These are phyloP conservation scores for Dusona sp. DNA, from an alignment of 2,888 invertebrate species.

Conservation along the genomic window DNA sequence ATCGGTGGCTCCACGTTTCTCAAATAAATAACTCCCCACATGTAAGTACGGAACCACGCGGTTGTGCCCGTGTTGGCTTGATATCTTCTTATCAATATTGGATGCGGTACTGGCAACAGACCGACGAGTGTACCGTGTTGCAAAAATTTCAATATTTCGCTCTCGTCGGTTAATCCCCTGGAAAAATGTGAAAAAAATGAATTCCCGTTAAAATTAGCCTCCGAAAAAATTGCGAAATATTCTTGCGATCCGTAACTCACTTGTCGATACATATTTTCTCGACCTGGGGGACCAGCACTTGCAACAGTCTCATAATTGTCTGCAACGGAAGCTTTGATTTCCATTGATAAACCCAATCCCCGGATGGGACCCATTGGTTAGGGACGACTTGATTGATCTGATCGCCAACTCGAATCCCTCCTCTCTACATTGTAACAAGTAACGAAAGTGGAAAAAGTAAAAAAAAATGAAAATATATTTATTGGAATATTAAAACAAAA, in stretches of 20 bases:
- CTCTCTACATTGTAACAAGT: conserved; percentile 85
- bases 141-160: conserved; percentile 99
- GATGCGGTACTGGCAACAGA: conserved; percentile 98
- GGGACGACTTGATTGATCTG: conserved; percentile 76
- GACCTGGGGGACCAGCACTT: conserved; percentile 99
- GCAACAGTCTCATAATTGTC: conserved; percentile 99
- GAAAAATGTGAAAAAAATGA: conserved; percentile 73
- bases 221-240: not conserved
- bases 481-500: not conserved
- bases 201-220: not conserved
- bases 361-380: conserved; percentile 93
- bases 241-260: conserved; percentile 70
- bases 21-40: conserved; percentile 99
- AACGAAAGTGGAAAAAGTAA: no score
- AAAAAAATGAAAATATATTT: conserved; percentile 15
- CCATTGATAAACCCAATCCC: conserved; percentile 98
- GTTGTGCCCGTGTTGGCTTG: conserved; percentile 99
- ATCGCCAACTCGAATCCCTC: conserved; percentile 88
- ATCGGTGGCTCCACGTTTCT: conserved; percentile 99
- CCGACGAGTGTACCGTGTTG: conserved; percentile 99
- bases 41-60: conserved; percentile 99
- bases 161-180: conserved; percentile 99
- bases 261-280: conserved; percentile 99
- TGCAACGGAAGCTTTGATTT: conserved; percentile 98
- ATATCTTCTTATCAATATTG: conserved; percentile 99